Percentiles rank a stretch among this genome's conserved stretches.
phyloP scores from a whole-genome alignment of 2,113 vertebrate genomes.

The Caranx ignobilis region DNA sequence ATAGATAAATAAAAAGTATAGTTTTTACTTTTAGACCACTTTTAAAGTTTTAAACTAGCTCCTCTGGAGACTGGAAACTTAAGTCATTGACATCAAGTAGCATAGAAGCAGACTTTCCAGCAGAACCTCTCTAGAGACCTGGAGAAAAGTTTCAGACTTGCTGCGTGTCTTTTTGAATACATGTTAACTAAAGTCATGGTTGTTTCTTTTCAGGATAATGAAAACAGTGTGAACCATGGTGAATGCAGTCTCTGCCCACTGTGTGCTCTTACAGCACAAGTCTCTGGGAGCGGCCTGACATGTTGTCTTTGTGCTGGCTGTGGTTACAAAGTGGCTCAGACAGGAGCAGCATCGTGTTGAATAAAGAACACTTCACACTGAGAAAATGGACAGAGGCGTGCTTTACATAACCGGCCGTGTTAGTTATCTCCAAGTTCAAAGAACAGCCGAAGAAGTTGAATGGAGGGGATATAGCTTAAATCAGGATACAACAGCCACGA shows the following conservation, averaged over 20 bases:
- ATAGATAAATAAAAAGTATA: no score
- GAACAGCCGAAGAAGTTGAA: no score
- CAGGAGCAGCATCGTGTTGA: background rate
- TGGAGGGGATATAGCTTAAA: background rate
- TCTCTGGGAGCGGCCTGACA: background rate
- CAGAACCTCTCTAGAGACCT: background rate
- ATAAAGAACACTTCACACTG: background rate
- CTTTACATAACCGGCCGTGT: background rate
- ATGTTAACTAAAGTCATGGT: no score
- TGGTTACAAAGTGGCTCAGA: background rate
- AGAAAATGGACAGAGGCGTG: background rate
- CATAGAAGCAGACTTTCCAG: background rate
- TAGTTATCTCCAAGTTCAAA: background rate
- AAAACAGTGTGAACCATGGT: background rate
- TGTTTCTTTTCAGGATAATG: background rate
- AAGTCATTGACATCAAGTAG: background rate
- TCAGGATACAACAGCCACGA: no score
- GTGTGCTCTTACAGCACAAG: no score
- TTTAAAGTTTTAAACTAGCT: no score
- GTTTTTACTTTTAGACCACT: no score
- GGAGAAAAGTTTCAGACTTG: no score
- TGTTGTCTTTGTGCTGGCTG: background rate
- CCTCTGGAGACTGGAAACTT: no score
- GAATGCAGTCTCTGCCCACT: background rate
- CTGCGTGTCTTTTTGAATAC: no score